Evolutionary conservation across 64 coral and sea anemone genomes (phyloP), one percentile per base, ranked within the genome.

Genomic region (Montipora cactus): DNA sequence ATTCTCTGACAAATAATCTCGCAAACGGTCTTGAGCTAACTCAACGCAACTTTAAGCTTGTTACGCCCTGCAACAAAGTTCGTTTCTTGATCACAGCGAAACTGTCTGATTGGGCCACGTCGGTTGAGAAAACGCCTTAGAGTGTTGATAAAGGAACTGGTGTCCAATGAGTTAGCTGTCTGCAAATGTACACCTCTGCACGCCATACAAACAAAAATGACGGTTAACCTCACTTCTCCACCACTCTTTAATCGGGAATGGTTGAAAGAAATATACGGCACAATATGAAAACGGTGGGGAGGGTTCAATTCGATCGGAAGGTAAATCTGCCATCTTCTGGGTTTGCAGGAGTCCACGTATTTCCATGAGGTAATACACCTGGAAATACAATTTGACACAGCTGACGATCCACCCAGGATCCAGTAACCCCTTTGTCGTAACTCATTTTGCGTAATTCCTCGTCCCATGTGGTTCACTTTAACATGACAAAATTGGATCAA

Each of bases 371-470:
- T 89, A 13, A 78, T 49, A 48, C 57, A 79, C 15, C 16, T 28
- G 0, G 55, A 77, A 14, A 89, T 78, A 20, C 9, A 89, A 19
- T 47, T 79, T 7, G 74, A 55, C 46, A 89, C 22, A 11, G 74
- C 15, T 7, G 53, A 16, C 10, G 55, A n/a, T 48, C 87, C 87
- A 62, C 74, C 74, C 48, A 89, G 44, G 3, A 89, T 2, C 87
- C 75, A 89, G 3, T 59, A 89, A 8, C 87, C 87, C 47, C 53
- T 62, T 1, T 51, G 50, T 3, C 87, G 20, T 0, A 77, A 0
- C n/a, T 89, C 87, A 44, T 89, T 89, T 4, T 59, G 74, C 2
- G 87, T 79, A 0, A 62, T 79, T 5, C 84, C 67, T 50, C 84
- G 7, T 7, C 67, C 20, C 14, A 14, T 11, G 59, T 64, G 59